phyloP scores from a whole-genome alignment of 92 coral and sea anemone species.

The Palythoa caribaeorum region DNA sequence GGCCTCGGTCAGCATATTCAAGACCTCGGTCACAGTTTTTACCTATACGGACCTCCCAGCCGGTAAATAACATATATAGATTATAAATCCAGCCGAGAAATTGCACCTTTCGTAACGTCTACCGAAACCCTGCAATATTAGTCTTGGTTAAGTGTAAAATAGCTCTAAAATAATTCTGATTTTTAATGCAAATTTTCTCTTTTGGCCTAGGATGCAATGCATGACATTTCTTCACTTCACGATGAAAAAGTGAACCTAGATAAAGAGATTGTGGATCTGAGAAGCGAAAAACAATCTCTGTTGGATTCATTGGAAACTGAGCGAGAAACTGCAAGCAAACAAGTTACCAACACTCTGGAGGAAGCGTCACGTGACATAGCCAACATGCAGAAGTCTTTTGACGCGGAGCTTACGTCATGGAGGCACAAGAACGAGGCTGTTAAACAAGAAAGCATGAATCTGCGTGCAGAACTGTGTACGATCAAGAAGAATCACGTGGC shows the following conservation, averaged over 20 bases:
- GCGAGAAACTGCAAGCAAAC: constrained; percentile 63
- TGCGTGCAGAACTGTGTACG: constrained; percentile 75
- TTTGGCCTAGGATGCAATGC: constrained; percentile 26
- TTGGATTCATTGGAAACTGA: constrained; percentile 70
- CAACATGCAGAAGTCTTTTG: constrained; percentile 68
- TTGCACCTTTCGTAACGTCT: too few relatives aligned
- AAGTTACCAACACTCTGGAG: constrained; percentile 69
- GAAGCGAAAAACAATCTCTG: constrained; percentile 53
- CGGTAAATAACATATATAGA: too few relatives aligned
- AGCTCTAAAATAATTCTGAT: not conserved
- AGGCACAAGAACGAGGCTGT: constrained; percentile 74
- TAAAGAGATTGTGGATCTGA: constrained; percentile 45
- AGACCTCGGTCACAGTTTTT: too few relatives aligned
- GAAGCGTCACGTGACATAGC: constrained; percentile 70
- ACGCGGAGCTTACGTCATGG: constrained; percentile 74
- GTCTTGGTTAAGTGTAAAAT: too few relatives aligned
- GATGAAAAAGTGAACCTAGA: constrained; percentile 57
- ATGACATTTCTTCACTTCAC: constrained; percentile 17
- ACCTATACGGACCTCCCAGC: too few relatives aligned
- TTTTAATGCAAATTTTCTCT: not conserved
- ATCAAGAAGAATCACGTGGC: constrained; percentile 73
- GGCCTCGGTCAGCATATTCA: too few relatives aligned
- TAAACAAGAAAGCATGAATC: constrained; percentile 62
- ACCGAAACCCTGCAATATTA: too few relatives aligned
- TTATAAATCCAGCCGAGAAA: too few relatives aligned